Evolutionary conservation across 2,888 invertebrate genomes (phyloP).

Genomic region (Ectobius pallidus): DNA sequence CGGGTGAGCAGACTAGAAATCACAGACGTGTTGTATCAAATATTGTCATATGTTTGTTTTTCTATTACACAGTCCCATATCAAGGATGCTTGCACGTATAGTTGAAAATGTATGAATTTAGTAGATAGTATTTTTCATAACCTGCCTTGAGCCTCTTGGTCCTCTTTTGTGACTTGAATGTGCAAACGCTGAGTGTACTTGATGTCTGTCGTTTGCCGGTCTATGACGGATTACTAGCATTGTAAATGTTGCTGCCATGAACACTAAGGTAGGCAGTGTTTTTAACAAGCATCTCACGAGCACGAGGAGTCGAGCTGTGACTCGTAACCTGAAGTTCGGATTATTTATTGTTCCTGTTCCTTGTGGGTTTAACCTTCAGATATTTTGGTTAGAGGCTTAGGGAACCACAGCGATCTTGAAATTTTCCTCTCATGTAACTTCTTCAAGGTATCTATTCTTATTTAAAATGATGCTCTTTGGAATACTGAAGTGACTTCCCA

Average conservation of each 20-base stretch:
- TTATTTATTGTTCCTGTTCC: slow-evolving; percentile 19
- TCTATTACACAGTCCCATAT: no score
- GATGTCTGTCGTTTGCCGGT: background rate
- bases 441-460: no score
- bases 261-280: background rate
- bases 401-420: background rate
- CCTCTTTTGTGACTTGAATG: background rate
- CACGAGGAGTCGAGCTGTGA: background rate
- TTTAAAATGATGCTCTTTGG: no score
- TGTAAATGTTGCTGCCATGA: background rate
- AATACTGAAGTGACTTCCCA: no score
- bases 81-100: no score
- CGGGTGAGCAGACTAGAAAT: no score
- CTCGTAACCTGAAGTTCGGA: background rate
- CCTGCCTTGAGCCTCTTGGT: background rate
- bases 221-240: background rate
- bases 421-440: no score
- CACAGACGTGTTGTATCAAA: no score
- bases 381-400: background rate
- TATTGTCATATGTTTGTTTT: no score
- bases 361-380: background rate
- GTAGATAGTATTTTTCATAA: background rate
- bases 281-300: no score
- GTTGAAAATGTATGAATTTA: no score
- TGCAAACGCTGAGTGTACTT: background rate